Evolutionary conservation across 2,888 invertebrate genomes (phyloP).

Genomic region (Plagodis dolabraria): DNA sequence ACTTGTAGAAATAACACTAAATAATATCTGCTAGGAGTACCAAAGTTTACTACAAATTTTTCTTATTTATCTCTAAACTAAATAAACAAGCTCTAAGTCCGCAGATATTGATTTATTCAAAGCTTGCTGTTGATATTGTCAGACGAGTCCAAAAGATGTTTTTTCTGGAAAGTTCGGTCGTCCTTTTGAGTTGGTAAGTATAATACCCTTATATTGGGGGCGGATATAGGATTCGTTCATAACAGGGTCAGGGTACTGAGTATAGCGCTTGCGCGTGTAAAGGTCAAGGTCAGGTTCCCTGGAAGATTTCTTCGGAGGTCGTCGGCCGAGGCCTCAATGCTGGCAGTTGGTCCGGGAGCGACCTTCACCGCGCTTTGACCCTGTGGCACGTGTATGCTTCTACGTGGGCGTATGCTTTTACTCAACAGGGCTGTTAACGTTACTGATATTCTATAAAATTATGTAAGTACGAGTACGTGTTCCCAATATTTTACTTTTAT

Average conservation of each 20-base stretch:
- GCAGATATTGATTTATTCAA: constrained; percentile 14
- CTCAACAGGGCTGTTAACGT: constrained; percentile 32
- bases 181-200: constrained; percentile 19
- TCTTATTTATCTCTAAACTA: no score
- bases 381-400: constrained; percentile 76
- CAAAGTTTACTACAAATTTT: no score
- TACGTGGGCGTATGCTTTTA: constrained; percentile 50
- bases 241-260: constrained; percentile 81
- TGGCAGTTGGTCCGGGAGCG: constrained; percentile 71
- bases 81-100: constrained; percentile 8
- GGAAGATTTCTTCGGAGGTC: constrained; percentile 81
- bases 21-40: no score
- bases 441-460: constrained; percentile 1
- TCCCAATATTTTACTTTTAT: no score
- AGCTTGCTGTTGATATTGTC: constrained; percentile 13
- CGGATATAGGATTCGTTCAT: constrained; percentile 63
- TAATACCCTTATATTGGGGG: constrained; percentile 40
- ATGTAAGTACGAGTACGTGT: not conserved
- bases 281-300: constrained; percentile 81
- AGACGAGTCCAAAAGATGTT: constrained; percentile 18
- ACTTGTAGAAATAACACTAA: no score
- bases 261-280: constrained; percentile 80
- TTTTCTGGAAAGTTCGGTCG: constrained; percentile 25
- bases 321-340: constrained; percentile 72
- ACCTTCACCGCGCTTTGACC: constrained; percentile 75